Conservation (phyloP, 1,140 invertebrate species). For the Trichonephila clavata region DNA sequence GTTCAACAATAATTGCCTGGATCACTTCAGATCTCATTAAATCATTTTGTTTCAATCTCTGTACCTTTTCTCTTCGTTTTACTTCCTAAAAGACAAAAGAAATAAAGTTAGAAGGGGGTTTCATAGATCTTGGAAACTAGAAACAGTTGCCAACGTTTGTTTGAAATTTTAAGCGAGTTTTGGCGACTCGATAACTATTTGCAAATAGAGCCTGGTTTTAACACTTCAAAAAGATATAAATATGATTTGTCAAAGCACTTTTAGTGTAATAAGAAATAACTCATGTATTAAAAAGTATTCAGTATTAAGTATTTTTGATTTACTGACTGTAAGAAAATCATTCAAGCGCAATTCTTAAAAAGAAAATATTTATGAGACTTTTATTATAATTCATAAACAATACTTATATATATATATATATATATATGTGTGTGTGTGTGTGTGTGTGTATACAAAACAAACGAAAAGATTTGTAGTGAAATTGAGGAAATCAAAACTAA, state of each 20-base stretch:
- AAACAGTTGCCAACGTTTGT: neutral
- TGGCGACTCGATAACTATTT: neutral
- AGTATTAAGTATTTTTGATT: no score
- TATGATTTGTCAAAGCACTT: neutral
- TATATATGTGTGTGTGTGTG: no score
- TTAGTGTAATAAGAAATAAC: neutral
- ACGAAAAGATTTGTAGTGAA: no score
- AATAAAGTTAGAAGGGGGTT: neutral
- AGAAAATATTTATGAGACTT: no score
- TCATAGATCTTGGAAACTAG: neutral
- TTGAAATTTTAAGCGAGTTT: neutral
- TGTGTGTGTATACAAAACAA: no score
- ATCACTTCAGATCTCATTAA: slow-evolving; percentile 73
- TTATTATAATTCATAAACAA: no score
- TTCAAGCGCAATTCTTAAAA: no score
- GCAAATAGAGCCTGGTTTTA: neutral
- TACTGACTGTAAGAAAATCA: no score
- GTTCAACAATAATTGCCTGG: slow-evolving; percentile 72
- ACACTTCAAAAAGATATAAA: neutral
- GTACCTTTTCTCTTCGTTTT: neutral
- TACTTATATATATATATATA: no score
- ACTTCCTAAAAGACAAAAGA: neutral
- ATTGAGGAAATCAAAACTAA: no score
- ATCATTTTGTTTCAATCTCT: slow-evolving; percentile 70
- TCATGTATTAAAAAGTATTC: neutral